Percentiles rank a stretch among this genome's conserved stretches.
Conservation (phyloP, 2,113 vertebrate species). For the Perca fluviatilis region DNA sequence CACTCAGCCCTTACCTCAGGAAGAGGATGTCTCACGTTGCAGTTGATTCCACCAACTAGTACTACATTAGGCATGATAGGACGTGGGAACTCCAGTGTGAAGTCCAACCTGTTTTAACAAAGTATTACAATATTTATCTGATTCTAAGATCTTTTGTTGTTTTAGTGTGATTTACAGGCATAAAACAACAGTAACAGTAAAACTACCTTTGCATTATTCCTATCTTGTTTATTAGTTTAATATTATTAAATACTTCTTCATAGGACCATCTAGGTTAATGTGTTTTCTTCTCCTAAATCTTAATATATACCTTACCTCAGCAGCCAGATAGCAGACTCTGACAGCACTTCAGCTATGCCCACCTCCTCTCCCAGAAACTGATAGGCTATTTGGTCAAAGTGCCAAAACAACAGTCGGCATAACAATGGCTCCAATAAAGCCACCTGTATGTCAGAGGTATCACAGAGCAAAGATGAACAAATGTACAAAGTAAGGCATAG, state of each 20-base stretch:
- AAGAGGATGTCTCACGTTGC: slow-evolving; percentile 75
- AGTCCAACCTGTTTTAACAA: slow-evolving; percentile 80
- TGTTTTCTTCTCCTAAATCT: not conserved
- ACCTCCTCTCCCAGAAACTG: slow-evolving; percentile 84
- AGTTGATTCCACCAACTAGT: slow-evolving; percentile 87
- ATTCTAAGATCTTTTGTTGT: not conserved
- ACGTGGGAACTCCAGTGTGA: slow-evolving; percentile 86
- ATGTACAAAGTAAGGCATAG: not conserved
- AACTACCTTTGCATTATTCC: not conserved
- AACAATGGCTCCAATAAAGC: slow-evolving; percentile 79
- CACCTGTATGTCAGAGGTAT: slow-evolving; percentile 55
- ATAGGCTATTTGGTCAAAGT: slow-evolving; percentile 75
- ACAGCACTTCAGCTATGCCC: slow-evolving; percentile 75
- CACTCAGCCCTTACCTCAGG: slow-evolving; percentile 64
- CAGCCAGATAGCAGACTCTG: slow-evolving; percentile 84
- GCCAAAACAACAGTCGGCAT: slow-evolving; percentile 72
- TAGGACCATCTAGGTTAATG: too few relatives aligned
- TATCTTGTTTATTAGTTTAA: not conserved
- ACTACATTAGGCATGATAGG: slow-evolving; percentile 91
- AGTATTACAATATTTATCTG: not conserved
- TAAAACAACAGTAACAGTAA: not conserved
- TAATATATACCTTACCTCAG: slow-evolving; percentile 72
- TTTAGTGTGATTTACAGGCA: not conserved
- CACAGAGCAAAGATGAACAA: not conserved
- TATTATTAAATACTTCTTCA: not conserved